A percentile compares a stretch with the other conserved stretches of the same genome.
Conservation (phyloP, 1,140 invertebrate genomes). For the Agrypnia vestita region DNA sequence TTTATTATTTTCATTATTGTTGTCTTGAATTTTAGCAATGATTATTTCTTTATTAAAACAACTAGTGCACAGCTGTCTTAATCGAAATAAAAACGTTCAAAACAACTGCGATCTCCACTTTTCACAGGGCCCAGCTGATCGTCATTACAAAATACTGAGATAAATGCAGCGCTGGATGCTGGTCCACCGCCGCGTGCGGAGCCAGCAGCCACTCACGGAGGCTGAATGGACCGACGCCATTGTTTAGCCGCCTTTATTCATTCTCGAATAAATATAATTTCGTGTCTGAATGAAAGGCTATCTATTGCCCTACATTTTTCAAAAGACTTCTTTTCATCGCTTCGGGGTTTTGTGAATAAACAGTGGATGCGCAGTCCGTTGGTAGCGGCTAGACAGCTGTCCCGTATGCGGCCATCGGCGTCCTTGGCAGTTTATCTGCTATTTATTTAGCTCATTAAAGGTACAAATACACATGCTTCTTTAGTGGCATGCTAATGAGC, state of each 20-base stretch:
- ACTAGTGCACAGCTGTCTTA: too few species aligned
- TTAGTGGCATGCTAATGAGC: too few species aligned
- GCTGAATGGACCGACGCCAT: conserved; percentile 19
- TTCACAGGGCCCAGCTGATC: conserved; percentile 10
- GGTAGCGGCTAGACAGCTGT: conserved; percentile 12
- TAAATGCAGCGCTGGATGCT: conserved; percentile 7
- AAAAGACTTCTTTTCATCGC: conserved; percentile 30
- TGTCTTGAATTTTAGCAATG: too few species aligned
- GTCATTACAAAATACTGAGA: conserved; percentile 6
- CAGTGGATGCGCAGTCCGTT: conserved; percentile 13
- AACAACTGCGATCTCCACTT: too few species aligned
- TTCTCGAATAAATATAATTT: conserved; percentile 25
- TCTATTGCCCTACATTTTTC: conserved; percentile 28
- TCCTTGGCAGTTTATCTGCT: conserved; percentile 17
- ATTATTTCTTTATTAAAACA: too few species aligned
- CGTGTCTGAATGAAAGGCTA: conserved; percentile 34
- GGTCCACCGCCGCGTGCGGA: background rate
- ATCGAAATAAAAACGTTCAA: too few species aligned
- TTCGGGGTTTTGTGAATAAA: conserved; percentile 16
- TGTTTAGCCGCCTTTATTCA: conserved; percentile 34
- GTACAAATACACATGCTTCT: too few species aligned
- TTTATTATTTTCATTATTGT: too few species aligned
- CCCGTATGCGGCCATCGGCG: background rate
- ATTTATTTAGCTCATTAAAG: conserved; percentile 34
- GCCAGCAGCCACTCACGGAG: background rate